A percentile compares a stretch with the other conserved stretches of the same genome.
phyloP scores from a whole-genome alignment of 2,797 vertebrate species.

The Myotis pilosus region DNA sequence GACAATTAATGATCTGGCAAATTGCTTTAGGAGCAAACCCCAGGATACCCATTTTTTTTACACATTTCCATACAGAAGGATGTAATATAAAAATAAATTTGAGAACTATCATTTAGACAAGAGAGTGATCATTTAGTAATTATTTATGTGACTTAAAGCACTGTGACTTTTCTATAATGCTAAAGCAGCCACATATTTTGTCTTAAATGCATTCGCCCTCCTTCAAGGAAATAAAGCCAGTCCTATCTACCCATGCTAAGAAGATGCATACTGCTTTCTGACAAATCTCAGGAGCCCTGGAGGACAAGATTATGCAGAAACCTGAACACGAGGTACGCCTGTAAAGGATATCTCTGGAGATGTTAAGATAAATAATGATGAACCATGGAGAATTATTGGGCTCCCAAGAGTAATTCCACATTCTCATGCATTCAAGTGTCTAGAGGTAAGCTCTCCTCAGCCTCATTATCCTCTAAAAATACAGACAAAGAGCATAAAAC shows the following conservation, averaged over 20 bases:
- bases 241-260: background rate
- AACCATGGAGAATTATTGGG: background rate
- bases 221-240: conserved; percentile 15
- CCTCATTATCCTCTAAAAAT: conserved; percentile 5
- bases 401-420: background rate
- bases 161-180: conserved; percentile 8
- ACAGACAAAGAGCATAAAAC: background rate
- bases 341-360: conserved; percentile 10
- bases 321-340: background rate
- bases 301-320: conserved; percentile 30
- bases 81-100: background rate
- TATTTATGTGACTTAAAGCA: background rate
- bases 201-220: conserved; percentile 20
- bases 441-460: background rate
- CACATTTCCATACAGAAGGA: background rate
- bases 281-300: background rate
- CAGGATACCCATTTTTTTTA: conserved; percentile 22
- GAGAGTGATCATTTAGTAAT: conserved; percentile 17
- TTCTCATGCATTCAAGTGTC: background rate
- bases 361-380: conserved; percentile 35
- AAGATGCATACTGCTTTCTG: conserved; percentile 30
- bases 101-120: background rate
- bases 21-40: background rate
- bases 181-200: conserved; percentile 24
- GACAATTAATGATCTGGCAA: background rate